Conservation (phyloP, 2,113 vertebrate species). For the Myrmecophaga tridactyla region DNA sequence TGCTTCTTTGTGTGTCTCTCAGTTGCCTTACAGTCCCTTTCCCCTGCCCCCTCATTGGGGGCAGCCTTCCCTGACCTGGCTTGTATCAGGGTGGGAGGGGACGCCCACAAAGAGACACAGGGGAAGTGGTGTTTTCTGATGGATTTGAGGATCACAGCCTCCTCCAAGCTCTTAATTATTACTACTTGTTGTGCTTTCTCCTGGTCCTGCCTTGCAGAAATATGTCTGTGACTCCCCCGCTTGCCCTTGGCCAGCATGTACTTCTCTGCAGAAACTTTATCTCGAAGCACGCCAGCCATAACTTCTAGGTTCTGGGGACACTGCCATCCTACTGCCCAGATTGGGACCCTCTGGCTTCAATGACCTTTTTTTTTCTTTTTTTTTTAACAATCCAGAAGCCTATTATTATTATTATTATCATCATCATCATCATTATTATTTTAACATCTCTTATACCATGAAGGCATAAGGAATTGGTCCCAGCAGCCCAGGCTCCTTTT, state of each 20-base stretch:
- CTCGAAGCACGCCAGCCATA: not conserved
- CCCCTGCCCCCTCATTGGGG: not conserved
- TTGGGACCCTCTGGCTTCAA: too few species aligned
- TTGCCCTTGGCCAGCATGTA: not conserved
- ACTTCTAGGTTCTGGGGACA: not conserved
- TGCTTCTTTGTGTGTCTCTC: not conserved
- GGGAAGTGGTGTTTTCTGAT: not conserved
- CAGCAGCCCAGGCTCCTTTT: too few species aligned
- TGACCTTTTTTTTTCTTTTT: too few species aligned
- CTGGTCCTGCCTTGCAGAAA: not conserved
- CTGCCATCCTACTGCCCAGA: not conserved
- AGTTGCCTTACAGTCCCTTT: not conserved
- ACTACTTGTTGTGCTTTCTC: not conserved
- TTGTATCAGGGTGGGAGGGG: not conserved
- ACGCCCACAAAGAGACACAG: not conserved
- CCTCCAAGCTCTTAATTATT: not conserved
- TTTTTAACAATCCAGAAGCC: too few species aligned
- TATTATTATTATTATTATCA: too few species aligned
- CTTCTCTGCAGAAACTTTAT: not conserved
- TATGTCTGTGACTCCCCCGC: not conserved
- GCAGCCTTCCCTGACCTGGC: not conserved
- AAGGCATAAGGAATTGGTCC: too few species aligned
- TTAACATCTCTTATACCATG: too few species aligned
- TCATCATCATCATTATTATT: too few species aligned
- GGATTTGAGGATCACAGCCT: not conserved